These are phyloP conservation scores for Ceratitis capitata DNA, from an alignment of 1,140 invertebrate genomes.

Conservation along the genomic window DNA sequence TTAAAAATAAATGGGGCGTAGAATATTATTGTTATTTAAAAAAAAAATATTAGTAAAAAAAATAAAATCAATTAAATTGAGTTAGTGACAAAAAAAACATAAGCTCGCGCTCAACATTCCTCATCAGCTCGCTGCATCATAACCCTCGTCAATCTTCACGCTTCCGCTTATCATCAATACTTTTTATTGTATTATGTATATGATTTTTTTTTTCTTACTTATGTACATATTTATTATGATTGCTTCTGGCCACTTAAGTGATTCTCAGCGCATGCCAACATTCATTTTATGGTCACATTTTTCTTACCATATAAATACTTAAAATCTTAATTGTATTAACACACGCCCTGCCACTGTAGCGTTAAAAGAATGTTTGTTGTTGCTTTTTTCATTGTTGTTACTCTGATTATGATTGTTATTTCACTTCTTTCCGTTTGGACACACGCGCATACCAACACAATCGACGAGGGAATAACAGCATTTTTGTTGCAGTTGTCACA, in stretches of 20 bases:
- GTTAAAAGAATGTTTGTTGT: background rate
- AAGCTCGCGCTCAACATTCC: background rate
- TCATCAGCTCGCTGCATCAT: background rate
- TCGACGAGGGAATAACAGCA: background rate
- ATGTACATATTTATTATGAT: background rate
- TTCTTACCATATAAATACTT: conserved; percentile 36
- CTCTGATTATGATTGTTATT: background rate
- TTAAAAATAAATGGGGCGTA: too few species aligned
- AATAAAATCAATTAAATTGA: too few species aligned
- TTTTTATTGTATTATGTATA: background rate
- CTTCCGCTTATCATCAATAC: background rate
- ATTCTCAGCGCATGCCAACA: conserved; percentile 29
- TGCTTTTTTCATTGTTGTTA: background rate
- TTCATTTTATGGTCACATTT: conserved; percentile 34
- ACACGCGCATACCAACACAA: conserved; percentile 11
- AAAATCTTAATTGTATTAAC: conserved; percentile 38
- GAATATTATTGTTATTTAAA: too few species aligned
- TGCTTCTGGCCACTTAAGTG: conserved; percentile 5
- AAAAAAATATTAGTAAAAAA: too few species aligned
- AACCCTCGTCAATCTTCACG: background rate
- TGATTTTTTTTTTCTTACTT: too few species aligned
- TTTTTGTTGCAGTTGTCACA: conserved; percentile 29
- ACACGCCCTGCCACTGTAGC: background rate
- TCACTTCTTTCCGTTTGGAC: background rate
- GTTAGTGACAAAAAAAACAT: too few species aligned